Conservation (phyloP, 2,888 invertebrate genomes). For the Eutolmus rufibarbis region DNA sequence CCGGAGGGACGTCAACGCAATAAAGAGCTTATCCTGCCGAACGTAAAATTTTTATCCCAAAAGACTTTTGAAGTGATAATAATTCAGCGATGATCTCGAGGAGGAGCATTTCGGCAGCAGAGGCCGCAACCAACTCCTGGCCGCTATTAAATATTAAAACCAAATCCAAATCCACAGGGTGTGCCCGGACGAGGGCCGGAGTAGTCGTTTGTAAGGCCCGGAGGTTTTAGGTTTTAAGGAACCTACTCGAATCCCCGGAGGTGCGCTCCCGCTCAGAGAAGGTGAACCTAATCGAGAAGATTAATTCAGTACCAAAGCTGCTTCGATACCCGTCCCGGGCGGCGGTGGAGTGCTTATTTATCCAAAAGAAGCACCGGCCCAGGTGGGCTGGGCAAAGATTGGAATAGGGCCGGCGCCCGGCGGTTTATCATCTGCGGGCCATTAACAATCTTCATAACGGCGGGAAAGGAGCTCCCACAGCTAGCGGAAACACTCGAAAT, state of each 20-base stretch:
- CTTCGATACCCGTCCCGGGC: neutral
- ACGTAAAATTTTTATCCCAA: conserved; percentile 4
- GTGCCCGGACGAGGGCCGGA: neutral
- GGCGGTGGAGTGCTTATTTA: neutral
- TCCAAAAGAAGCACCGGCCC: neutral
- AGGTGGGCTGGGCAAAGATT: neutral
- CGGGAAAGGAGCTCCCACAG: neutral
- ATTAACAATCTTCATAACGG: conserved; percentile 6
- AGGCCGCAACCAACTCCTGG: neutral
- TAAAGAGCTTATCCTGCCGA: neutral
- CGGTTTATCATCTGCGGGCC: neutral
- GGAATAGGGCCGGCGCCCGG: neutral
- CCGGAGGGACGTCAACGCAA: neutral
- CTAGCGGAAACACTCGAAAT: neutral
- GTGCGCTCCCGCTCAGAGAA: neutral
- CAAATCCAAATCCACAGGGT: neutral
- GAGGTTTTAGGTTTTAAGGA: neutral
- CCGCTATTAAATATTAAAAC: conserved; percentile 12
- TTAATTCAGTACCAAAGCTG: neutral
- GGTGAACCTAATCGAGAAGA: conserved; percentile 1
- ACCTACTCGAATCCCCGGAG: neutral
- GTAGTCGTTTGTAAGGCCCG: neutral
- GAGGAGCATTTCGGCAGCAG: neutral
- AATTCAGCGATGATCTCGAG: neutral
- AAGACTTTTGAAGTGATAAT: neutral